Evolutionary conservation across 2,888 invertebrate genomes (phyloP).

Genomic region (Oligia strigilis): DNA sequence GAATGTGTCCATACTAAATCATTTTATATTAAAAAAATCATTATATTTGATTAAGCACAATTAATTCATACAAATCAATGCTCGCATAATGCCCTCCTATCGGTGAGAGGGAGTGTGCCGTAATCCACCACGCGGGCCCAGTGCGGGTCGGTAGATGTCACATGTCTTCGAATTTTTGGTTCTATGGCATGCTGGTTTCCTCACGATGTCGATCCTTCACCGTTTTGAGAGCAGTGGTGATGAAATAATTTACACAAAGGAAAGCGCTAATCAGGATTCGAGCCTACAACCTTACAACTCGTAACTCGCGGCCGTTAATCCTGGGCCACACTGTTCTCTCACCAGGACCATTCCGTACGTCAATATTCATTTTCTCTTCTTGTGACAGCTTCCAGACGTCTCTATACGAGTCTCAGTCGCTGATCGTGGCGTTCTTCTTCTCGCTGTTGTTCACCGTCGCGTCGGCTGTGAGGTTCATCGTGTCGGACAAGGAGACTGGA

Average conservation of each 20-base stretch:
- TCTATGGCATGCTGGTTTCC: not conserved
- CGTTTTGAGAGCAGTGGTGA: not conserved
- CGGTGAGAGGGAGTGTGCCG: not conserved
- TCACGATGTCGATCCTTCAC: not conserved
- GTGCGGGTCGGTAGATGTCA: not conserved
- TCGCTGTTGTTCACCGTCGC: conserved; percentile 92
- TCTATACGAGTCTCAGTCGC: conserved; percentile 92
- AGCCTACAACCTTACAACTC: not conserved
- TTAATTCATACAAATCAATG: not conserved
- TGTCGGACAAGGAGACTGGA: conserved; percentile 92
- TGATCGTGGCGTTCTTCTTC: conserved; percentile 93
- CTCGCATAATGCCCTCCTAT: not conserved
- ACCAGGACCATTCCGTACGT: not conserved
- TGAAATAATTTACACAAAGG: not conserved
- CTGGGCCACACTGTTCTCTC: not conserved
- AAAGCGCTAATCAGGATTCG: not conserved
- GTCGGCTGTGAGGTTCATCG: conserved; percentile 91
- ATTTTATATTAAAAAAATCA: not conserved
- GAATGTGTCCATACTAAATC: not conserved
- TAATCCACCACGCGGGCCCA: not conserved
- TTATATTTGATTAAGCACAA: not conserved
- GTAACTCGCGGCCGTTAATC: not conserved
- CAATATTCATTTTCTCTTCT: not conserved
- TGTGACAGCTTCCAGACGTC: conserved; percentile 91
- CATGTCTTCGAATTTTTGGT: not conserved